Conservation (phyloP, 2,113 vertebrate genomes). For the Cnemophilus loriae region DNA sequence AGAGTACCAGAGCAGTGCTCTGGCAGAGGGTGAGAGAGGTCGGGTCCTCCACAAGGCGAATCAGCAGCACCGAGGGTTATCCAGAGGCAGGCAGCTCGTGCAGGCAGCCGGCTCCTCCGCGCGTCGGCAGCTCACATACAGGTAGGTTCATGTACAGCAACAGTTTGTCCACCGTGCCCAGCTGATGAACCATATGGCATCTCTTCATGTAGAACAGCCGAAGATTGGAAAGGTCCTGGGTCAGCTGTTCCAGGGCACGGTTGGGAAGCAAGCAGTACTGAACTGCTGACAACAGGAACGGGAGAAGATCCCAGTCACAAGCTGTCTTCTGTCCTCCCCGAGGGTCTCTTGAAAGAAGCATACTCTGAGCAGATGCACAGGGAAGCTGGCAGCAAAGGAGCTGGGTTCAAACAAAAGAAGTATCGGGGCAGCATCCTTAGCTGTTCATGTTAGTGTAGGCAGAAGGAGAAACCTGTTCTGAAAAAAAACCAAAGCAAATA, state of each 20-base stretch:
- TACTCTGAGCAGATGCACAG: background rate
- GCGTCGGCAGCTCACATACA: background rate
- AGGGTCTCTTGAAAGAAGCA: background rate
- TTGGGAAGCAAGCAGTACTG: background rate
- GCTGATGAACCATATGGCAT: conserved; percentile 40
- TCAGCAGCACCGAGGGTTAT: background rate
- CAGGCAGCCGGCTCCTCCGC: background rate
- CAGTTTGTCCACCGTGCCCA: background rate
- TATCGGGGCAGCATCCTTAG: background rate
- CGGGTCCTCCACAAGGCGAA: background rate
- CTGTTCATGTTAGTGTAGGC: background rate
- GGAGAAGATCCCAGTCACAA: background rate
- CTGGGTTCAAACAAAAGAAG: background rate
- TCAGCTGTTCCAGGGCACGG: background rate
- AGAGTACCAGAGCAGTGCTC: conserved; percentile 21
- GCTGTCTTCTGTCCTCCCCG: background rate
- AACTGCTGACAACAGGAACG: background rate
- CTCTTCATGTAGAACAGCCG: conserved; percentile 6
- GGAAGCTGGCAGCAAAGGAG: background rate
- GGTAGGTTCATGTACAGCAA: conserved; percentile 39
- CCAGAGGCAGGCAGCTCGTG: background rate
- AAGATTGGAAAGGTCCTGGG: background rate
- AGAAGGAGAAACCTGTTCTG: background rate
- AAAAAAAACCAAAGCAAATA: background rate
- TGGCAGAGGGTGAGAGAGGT: conserved; percentile 32